Percentiles rank a stretch among this genome's conserved stretches.
These are phyloP conservation scores for Phthorimaea operculella DNA, from an alignment of 1,140 invertebrate genomes.

Conservation along the genomic window DNA sequence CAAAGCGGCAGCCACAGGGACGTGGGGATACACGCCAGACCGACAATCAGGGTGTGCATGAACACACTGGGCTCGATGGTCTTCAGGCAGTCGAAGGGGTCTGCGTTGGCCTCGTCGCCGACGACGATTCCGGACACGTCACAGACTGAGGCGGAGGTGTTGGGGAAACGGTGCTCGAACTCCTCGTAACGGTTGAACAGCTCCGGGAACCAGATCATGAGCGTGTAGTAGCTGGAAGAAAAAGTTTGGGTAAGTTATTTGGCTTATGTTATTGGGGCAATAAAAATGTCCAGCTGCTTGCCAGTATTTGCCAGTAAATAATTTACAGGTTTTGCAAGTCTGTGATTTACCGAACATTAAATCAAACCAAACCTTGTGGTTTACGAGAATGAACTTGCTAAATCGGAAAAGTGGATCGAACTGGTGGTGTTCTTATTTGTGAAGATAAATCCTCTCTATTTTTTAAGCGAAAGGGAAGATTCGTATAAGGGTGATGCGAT, in stretches of 20 bases:
- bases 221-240: conserved; percentile 76
- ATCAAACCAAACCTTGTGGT: no score
- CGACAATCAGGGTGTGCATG: conserved; percentile 77
- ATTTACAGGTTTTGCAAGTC: no score
- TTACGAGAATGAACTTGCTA: no score
- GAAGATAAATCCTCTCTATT: no score
- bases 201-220: conserved; percentile 88
- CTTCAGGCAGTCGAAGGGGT: conserved; percentile 68
- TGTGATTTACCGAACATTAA: no score
- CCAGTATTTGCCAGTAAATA: no score
- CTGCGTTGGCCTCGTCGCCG: conserved; percentile 39
- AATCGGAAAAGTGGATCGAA: no score
- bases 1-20: conserved; percentile 78
- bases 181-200: conserved; percentile 80
- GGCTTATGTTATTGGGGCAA: no score
- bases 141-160: conserved; percentile 74
- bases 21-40: conserved; percentile 78
- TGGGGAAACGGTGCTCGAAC: conserved; percentile 73
- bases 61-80: conserved; percentile 75
- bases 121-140: conserved; percentile 73
- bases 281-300: no score
- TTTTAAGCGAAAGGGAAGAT: no score
- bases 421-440: no score
- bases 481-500: no score
- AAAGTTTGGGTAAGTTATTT: background rate